Conservation (phyloP, 2,888 invertebrate genomes). For the Hylaea fasciaria region DNA sequence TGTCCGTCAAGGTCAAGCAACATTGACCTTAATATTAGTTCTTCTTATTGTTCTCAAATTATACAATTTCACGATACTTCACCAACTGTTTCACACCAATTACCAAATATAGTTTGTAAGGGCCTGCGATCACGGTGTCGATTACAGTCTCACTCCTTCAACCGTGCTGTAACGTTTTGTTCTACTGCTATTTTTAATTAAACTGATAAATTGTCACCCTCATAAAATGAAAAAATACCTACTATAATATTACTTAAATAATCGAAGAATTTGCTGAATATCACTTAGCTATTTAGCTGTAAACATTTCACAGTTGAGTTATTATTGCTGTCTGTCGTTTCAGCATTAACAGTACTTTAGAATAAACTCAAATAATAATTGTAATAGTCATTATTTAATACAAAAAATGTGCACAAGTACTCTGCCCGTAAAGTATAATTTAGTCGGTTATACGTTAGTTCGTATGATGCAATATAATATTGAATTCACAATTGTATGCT, state of each 20-base stretch:
- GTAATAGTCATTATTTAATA: too few species aligned
- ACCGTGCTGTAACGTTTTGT: constrained; percentile 2
- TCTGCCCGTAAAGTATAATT: neutral
- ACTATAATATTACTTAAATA: too few species aligned
- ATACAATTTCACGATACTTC: constrained; percentile 24
- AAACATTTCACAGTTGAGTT: too few species aligned
- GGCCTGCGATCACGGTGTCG: constrained; percentile 12
- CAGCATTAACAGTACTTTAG: too few species aligned
- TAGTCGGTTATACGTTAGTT: neutral
- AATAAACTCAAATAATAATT: too few species aligned
- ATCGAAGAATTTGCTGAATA: too few species aligned
- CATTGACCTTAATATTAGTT: constrained; percentile 3
- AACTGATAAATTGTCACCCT: too few species aligned
- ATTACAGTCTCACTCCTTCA: neutral
- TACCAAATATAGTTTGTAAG: constrained; percentile 19
- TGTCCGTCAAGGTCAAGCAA: neutral
- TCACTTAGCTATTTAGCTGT: too few species aligned
- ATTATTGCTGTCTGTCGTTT: too few species aligned
- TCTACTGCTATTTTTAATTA: too few species aligned
- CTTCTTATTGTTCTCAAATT: constrained; percentile 5
- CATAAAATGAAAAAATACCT: too few species aligned
- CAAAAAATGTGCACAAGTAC: too few species aligned
- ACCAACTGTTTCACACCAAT: constrained; percentile 23
- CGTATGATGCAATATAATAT: constrained; percentile 25
- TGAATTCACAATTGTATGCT: constrained; percentile 33